Percentiles rank a stretch among this genome's conserved stretches.
Conservation (phyloP, 1,140 invertebrate species). For the Caerostris darwini region DNA sequence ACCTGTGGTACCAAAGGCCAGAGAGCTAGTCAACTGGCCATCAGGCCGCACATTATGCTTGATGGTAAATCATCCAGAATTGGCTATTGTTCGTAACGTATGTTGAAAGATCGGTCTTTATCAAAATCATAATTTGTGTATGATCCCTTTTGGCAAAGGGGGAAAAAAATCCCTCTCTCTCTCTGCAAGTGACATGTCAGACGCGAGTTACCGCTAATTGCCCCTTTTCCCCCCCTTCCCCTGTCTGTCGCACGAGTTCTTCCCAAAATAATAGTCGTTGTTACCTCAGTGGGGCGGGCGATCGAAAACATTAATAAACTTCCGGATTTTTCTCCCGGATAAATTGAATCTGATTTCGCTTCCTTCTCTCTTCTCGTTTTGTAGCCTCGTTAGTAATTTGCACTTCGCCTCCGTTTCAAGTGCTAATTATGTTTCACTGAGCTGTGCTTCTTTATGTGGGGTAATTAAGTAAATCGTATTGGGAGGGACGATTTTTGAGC, state of each 20-base stretch:
- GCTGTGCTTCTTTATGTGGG: slow-evolving; percentile 3
- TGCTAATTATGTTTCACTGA: slow-evolving; percentile 65
- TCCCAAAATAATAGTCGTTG: slow-evolving; percentile 69
- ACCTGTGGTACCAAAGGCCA: no score
- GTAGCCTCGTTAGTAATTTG: slow-evolving; percentile 77
- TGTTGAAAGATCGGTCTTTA: neutral
- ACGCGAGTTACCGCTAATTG: slow-evolving; percentile 71
- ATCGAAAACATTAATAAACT: slow-evolving; percentile 78
- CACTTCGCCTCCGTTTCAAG: slow-evolving; percentile 66
- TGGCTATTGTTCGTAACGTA: no score
- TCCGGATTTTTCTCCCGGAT: slow-evolving; percentile 69
- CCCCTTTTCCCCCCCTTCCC: slow-evolving; percentile 35
- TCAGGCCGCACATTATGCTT: no score
- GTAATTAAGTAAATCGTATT: slow-evolving; percentile 36
- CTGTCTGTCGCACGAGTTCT: no score
- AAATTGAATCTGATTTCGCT: slow-evolving; percentile 73
- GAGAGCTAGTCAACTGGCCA: no score
- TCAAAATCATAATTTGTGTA: neutral
- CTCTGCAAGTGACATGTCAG: slow-evolving; percentile 76
- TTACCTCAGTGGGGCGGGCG: slow-evolving; percentile 12
- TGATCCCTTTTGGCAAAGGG: neutral
- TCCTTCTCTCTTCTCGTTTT: slow-evolving; percentile 60
- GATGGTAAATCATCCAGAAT: no score
- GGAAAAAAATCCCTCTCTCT: neutral
- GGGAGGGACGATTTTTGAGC: no score